phyloP scores from a whole-genome alignment of 2,113 vertebrate genomes.

The Saguinus midas region DNA sequence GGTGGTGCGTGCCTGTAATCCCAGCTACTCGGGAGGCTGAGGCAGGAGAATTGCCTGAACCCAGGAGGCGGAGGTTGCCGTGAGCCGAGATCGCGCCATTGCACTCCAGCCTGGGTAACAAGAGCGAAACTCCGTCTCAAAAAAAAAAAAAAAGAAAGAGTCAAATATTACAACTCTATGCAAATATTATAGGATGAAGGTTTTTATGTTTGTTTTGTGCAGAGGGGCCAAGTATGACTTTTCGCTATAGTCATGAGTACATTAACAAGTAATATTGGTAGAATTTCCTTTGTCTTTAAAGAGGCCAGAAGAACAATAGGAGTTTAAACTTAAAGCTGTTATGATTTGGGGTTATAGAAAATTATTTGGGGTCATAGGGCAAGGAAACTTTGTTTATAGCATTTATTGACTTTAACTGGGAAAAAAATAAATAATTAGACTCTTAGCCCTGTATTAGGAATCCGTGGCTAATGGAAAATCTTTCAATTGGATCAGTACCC shows the following conservation, averaged over 20 bases:
- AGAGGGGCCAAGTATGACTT: background rate
- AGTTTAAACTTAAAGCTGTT: background rate
- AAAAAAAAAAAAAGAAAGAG: constrained; percentile 36
- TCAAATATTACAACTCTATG: background rate
- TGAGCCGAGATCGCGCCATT: too few species aligned
- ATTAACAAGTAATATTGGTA: constrained; percentile 11
- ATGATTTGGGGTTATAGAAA: background rate
- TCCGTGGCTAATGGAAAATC: background rate
- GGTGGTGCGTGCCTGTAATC: too few species aligned
- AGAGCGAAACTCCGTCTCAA: too few species aligned
- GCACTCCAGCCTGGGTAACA: too few species aligned
- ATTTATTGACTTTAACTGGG: background rate
- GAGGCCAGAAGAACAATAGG: background rate
- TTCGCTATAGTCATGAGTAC: background rate
- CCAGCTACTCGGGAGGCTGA: too few species aligned
- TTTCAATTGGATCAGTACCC: background rate
- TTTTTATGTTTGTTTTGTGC: background rate
- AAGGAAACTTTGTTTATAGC: background rate
- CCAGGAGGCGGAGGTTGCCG: too few species aligned
- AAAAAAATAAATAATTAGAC: background rate
- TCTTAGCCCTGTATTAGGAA: background rate
- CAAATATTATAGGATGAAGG: background rate
- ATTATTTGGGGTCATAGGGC: background rate
- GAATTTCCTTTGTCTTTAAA: constrained; percentile 38
- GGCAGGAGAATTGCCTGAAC: too few species aligned